Evolutionary conservation across 2,113 vertebrate species (phyloP).

Genomic region (Podarcis cretensis): DNA sequence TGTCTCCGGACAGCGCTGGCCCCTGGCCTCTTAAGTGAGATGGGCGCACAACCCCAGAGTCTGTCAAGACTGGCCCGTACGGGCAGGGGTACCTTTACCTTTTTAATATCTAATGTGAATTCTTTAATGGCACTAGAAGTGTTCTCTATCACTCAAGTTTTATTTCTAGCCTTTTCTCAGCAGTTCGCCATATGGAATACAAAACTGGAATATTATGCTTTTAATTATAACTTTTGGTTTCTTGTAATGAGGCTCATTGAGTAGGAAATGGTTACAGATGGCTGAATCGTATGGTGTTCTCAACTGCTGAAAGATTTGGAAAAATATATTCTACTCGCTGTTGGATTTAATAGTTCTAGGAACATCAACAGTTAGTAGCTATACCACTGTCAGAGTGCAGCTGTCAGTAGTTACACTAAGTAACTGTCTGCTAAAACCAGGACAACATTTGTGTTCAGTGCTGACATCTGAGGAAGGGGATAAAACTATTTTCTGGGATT

Average conservation of each 20-base stretch:
- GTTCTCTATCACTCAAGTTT: background rate
- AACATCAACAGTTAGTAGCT: background rate
- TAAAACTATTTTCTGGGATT: background rate
- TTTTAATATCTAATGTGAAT: background rate
- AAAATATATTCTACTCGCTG: background rate
- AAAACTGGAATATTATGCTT: background rate
- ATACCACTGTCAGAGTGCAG: background rate
- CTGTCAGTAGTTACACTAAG: background rate
- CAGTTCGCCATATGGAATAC: background rate
- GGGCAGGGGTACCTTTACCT: too few relatives aligned
- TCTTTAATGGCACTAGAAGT: background rate
- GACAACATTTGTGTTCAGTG: background rate
- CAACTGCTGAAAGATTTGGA: background rate
- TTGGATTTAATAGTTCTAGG: conserved; percentile 8
- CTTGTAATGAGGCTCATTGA: conserved; percentile 4
- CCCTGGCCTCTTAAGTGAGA: too few relatives aligned
- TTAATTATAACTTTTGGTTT: background rate
- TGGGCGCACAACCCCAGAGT: too few relatives aligned
- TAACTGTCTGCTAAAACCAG: background rate
- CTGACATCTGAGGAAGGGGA: background rate
- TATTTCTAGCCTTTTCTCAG: background rate
- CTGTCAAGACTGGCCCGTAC: too few relatives aligned
- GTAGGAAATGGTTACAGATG: conserved; percentile 1
- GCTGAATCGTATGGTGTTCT: background rate
- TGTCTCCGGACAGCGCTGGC: too few relatives aligned